Evolutionary conservation across 2,113 vertebrate genomes (phyloP), one percentile per base, ranked within the genome.

Genomic region (Ptilorrhoa leucosticta): DNA sequence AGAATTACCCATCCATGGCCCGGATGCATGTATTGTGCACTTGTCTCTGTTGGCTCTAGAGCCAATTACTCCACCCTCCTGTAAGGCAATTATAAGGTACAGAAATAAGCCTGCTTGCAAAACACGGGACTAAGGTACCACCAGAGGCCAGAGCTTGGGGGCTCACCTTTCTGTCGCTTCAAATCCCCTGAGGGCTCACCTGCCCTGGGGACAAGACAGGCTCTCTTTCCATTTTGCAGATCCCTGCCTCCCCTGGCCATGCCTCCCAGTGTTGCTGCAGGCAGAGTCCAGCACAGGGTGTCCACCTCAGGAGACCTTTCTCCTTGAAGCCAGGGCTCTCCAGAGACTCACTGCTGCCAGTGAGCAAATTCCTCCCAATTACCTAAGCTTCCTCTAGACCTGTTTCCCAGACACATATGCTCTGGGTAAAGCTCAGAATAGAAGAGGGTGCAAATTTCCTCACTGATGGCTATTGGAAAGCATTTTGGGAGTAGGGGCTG

Each of bases 51-150:
- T 76, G 13, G 76, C 72, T 87, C 69, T 58, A 84, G 72, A 96
- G 90, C 82, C 92, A 97, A 96, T 95, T 96, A 96, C 91, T 94
- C 93, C 89, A 95, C 92, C 91, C 89, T 96, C 47, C 92, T 81
- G 89, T 93, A 96, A 91, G 82, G 75, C 96, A 96, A 97, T 96
- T 95, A 96, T 66, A 80, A 94, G 84, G 72, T 48, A 96, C 91
- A 97, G 82, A 96, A 97, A 96, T 97, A 97, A 96, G 88, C 40
- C 75, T 12, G 50, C 53, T 91, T 86, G 83, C 78, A 94, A 85
- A 96, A 94, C 48, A 45, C 22, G 2, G 83, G n/a, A 71, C 73
- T 51, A 83, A 81, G 0, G 1, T 57, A 75, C 35, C 7, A 9
- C 39, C 0, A 0, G 31, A 68, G 48, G 53, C 66, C 40, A 88